Conservation (phyloP, 2,797 vertebrate species). For the Geranospiza caerulescens region DNA sequence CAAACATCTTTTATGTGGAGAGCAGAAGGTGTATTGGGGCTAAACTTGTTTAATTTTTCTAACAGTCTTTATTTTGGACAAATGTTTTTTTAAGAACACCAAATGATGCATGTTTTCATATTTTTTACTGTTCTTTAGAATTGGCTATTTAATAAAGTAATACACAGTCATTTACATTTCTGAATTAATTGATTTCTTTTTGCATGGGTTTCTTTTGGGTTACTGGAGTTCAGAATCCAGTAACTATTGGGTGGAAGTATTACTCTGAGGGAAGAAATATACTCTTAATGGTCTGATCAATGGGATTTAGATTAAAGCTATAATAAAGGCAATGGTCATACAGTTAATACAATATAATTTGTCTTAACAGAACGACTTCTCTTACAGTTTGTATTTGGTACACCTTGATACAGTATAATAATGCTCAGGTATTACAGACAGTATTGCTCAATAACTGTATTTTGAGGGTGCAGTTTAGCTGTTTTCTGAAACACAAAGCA, state of each 20-base stretch:
- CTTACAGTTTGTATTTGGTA: rapidly evolving
- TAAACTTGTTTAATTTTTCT: conserved; percentile 68
- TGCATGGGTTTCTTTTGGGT: not conserved
- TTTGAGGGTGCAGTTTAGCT: not conserved
- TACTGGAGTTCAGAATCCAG: not conserved
- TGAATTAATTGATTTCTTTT: not conserved
- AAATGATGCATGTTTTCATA: conserved; percentile 47
- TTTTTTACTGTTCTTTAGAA: conserved; percentile 70
- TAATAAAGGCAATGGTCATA: not conserved
- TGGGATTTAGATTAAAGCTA: not conserved
- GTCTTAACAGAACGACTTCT: not conserved
- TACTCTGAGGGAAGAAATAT: not conserved
- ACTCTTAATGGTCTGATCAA: rapidly evolving
- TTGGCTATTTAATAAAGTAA: conserved; percentile 66
- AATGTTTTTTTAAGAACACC: conserved; percentile 31
- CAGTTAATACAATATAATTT: not conserved
- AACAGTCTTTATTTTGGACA: conserved; percentile 52
- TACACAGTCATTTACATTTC: not conserved
- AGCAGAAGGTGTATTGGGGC: conserved; percentile 5
- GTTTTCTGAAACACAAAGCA: not conserved
- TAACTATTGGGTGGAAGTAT: not conserved
- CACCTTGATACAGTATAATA: not conserved
- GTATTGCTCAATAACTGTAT: not conserved
- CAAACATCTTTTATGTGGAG: not conserved
- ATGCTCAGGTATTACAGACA: not conserved